Base-by-base conservation (phyloP, 2,797 vertebrate species). In the Myiotriccus ornatus region DNA sequence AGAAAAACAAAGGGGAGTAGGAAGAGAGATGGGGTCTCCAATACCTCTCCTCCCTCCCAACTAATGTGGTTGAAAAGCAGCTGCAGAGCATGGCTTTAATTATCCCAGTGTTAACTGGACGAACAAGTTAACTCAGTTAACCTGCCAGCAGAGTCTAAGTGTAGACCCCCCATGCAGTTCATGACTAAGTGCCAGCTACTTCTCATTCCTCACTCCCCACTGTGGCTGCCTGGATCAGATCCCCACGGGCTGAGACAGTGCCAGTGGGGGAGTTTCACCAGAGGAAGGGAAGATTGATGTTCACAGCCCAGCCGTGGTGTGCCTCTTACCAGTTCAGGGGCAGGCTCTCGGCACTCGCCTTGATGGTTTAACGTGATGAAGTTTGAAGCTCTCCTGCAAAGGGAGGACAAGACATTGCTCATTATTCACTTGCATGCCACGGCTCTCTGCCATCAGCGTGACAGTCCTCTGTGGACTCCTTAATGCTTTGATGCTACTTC, bases 341-440 rank as follows among this genome's bases (percentile, higher is more conserved):
- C 82, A 84, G 93, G 70, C 84, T 92, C 79, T 77, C 56, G 84
- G 87, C 97, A 97, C 95, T 97, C 93, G 75, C 97, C 97, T 87
- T 80, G 94, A 60, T 97, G 83, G 78, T 62, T 91, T 78, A 97
- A 9, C 0, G 95, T 87, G 87, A 97, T 84, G 88, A 83, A 87
- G 91, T 62, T 35, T 62, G 95, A 83, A 74, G 94, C 77, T 96
- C 49, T 96, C 91, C 97, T 97, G 94, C 84, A 94, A 94, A 84
- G 41, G 87, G 89, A 76, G 88, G 41, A 95, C 85, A 95, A 94
- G 91, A 80, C 67, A 20, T 46, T 49, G 80, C 82, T 87, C 60
- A 76, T 88, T 93, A 93, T 91, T 94, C 79, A 35, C 68, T 82
- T 60, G 63, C 85, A 59, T n/a, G 91, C 87, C 85, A 55, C 80